Base-by-base conservation (phyloP, 2,113 vertebrate genomes). In the Colistium nudipinnis region DNA sequence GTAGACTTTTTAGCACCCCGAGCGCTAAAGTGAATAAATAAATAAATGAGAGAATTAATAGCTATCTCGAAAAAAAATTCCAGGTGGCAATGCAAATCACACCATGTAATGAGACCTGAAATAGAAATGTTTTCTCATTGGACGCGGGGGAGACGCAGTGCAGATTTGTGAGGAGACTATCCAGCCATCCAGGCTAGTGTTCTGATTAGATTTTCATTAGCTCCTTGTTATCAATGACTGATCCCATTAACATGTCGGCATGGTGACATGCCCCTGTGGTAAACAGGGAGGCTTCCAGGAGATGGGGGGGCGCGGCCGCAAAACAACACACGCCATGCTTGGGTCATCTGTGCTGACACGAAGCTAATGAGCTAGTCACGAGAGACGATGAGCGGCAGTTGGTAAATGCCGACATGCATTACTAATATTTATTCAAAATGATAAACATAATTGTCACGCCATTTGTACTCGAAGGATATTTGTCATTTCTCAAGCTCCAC, bases 161-260 rank as follows among this genome's bases (percentile, higher is more conserved):
- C 72, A 19, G 43, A 59, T 36, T 60, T 55, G 55, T 38, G 45
- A 66, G 53, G 38, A 77, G 74, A 76, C 80, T 60, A 70, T 71
- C 65, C 22, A 69, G 53, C 3, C 35, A 72, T 7, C 27, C 75
- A 63, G 78, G 65, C 76, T 73, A 71, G 71, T 81, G 73, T 85
- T 77, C 76, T 70, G 69, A 87, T 90, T 84, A 85, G 85, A 87
- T 83, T 90, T 89, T 78, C 85, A 90, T 90, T 87, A 88, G 84
- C 82, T 56, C 59, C 82, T 84, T 72, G 82, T 85, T 90, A 88
- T 89, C 85, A 83, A 49, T 83, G 87, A 69, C 79, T 76, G 82
- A 90, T 87, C 83, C 81, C 80, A 90, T 90, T 89, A 90, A 70
- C 65, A 76, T 71, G 80, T 81, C 84, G 85, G 81, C 87, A 38